Conservation (phyloP, 2,888 invertebrate species). For the Drosophila prolongata region DNA sequence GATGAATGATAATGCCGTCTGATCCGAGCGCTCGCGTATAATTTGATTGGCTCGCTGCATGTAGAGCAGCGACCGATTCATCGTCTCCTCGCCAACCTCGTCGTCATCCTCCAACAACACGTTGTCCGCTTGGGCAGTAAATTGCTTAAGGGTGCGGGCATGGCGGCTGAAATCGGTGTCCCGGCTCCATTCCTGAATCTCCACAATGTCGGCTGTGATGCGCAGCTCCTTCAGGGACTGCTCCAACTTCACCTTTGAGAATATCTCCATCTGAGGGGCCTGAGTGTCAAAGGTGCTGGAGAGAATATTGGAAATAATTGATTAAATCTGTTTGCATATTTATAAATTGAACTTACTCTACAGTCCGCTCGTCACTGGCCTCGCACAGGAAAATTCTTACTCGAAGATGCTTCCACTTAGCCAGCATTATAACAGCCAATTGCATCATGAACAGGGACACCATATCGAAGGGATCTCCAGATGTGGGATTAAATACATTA, state of each 20-base stretch:
- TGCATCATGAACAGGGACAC: conserved; percentile 98
- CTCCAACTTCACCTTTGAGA: conserved; percentile 85
- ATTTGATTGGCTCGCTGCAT: conserved; percentile 90
- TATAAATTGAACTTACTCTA: conserved; percentile 69
- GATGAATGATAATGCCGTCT: conserved; percentile 95
- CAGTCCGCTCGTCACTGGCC: conserved; percentile 76
- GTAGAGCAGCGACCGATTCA: conserved; percentile 85
- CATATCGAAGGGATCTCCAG: conserved; percentile 93
- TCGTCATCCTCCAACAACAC: conserved; percentile 69
- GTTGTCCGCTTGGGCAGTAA: conserved; percentile 81
- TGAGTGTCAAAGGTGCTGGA: conserved; percentile 81
- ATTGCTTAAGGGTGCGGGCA: conserved; percentile 82
- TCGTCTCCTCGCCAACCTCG: conserved; percentile 84
- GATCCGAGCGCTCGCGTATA: conserved; percentile 89
- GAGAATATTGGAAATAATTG: rapidly evolving
- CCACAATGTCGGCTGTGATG: conserved; percentile 93
- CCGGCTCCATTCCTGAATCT: conserved; percentile 88
- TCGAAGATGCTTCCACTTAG: conserved; percentile 93
- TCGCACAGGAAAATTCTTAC: conserved; percentile 95
- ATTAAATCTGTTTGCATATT: neutral
- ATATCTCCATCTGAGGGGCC: conserved; percentile 79
- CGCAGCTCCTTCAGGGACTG: conserved; percentile 92
- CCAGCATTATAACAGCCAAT: conserved; percentile 97
- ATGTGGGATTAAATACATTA: conserved; percentile 92
- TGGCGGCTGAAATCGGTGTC: conserved; percentile 85